These are phyloP conservation scores for Epinephelus cyanopodus DNA, from an alignment of 2,113 vertebrate species.

Conservation along the genomic window DNA sequence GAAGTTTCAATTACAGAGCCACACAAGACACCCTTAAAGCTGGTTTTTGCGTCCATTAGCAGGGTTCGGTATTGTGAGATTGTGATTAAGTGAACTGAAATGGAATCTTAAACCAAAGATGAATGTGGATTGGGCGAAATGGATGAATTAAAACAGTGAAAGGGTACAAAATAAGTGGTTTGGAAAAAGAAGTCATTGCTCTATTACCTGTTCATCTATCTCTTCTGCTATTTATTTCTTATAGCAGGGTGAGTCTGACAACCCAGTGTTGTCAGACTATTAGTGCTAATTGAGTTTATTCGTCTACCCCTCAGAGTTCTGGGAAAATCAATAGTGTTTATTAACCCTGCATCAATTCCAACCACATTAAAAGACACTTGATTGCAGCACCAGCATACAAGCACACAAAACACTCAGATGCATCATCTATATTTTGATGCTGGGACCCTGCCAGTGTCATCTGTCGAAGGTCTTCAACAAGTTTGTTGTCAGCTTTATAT, in stretches of 20 bases:
- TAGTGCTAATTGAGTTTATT: background rate
- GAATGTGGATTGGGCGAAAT: background rate
- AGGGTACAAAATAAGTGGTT: background rate
- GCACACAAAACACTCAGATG: too few relatives aligned
- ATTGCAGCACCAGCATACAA: too few relatives aligned
- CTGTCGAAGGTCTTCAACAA: background rate
- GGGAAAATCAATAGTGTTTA: background rate
- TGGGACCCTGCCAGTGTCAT: background rate
- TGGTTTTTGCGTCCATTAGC: background rate
- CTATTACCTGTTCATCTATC: background rate
- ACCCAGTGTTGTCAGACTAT: background rate
- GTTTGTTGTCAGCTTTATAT: background rate
- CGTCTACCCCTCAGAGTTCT: background rate
- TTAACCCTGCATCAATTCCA: background rate
- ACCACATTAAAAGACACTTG: background rate
- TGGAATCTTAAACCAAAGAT: background rate
- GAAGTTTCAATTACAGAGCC: background rate
- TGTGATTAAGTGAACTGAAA: background rate
- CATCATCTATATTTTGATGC: background rate
- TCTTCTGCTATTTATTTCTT: background rate
- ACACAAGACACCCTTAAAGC: background rate
- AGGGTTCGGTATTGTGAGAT: background rate
- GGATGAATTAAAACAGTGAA: too few relatives aligned
- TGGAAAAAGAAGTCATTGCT: background rate
- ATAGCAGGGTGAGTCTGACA: background rate